Conservation (phyloP, 2,113 vertebrate species). For the Anarrhichthys ocellatus region DNA sequence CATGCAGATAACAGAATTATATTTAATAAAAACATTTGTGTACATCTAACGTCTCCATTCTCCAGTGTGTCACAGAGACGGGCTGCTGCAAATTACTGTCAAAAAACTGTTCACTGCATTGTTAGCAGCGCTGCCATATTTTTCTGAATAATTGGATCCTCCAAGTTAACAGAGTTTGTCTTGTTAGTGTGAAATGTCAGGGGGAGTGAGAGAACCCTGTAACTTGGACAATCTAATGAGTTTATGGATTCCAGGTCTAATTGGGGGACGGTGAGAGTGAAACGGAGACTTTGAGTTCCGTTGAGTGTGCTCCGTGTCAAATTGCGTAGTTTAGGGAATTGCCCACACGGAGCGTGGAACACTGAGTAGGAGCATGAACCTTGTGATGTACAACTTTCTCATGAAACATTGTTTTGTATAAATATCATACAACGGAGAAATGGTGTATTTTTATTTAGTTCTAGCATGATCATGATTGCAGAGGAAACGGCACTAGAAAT, state of each 20-base stretch:
- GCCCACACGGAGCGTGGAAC: background rate
- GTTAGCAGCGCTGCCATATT: conserved; percentile 35
- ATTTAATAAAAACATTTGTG: too few species aligned
- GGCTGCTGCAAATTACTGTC: conserved; percentile 49
- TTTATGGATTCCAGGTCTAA: conserved; percentile 73
- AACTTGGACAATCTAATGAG: conserved; percentile 74
- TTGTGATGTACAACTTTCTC: background rate
- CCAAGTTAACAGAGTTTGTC: conserved; percentile 69
- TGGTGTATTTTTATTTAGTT: background rate
- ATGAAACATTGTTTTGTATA: background rate
- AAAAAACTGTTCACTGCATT: conserved; percentile 33
- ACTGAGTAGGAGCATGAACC: background rate
- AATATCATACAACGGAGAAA: background rate
- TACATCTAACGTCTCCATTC: conserved; percentile 6
- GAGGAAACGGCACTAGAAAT: conserved; percentile 16
- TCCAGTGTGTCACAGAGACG: conserved; percentile 12
- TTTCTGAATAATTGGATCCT: conserved; percentile 71
- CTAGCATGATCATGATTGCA: background rate
- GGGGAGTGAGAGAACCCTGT: conserved; percentile 44
- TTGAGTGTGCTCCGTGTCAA: conserved; percentile 15
- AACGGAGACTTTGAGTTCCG: conserved; percentile 31
- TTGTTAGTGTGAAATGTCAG: conserved; percentile 71
- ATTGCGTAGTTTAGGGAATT: conserved; percentile 35
- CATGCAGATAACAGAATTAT: too few species aligned
- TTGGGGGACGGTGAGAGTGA: conserved; percentile 53